These are phyloP conservation scores for Phengaris arion DNA, from an alignment of 2,888 invertebrate genomes.

Conservation along the genomic window DNA sequence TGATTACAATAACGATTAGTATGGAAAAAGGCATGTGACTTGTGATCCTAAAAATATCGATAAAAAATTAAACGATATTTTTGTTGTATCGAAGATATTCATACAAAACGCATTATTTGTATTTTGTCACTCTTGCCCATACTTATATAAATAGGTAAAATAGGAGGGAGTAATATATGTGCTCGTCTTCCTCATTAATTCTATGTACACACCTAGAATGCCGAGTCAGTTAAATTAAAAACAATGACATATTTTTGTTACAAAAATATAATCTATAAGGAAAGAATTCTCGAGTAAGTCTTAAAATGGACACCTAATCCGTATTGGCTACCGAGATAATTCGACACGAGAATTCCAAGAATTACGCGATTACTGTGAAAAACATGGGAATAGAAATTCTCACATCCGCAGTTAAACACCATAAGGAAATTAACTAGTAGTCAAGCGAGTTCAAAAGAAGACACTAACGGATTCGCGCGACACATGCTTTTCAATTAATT, in stretches of 20 bases:
- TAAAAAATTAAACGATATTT: too few relatives aligned
- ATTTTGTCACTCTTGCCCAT: too few relatives aligned
- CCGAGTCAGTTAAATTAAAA: too few relatives aligned
- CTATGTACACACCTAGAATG: too few relatives aligned
- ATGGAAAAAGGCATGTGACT: too few relatives aligned
- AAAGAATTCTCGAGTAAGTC: conserved; percentile 5
- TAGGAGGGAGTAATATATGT: too few relatives aligned
- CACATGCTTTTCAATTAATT: conserved; percentile 54
- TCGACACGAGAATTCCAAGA: conserved; percentile 38
- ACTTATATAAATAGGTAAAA: too few relatives aligned
- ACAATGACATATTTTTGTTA: too few relatives aligned
- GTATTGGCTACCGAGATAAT: conserved; percentile 1
- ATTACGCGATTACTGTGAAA: conserved; percentile 30
- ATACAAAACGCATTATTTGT: too few relatives aligned
- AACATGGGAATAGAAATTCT: conserved; percentile 24
- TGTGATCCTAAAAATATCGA: too few relatives aligned
- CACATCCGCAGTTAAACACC: conserved; percentile 24
- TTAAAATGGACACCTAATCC: not conserved
- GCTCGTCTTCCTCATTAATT: not conserved
- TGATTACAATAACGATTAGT: too few relatives aligned
- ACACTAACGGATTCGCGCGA: conserved; percentile 62
- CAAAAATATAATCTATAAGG: not conserved
- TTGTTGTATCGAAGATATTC: too few relatives aligned
- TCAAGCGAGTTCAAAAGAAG: conserved; percentile 65
- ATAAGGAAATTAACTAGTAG: conserved; percentile 45